These are phyloP conservation scores for Siniperca obscura DNA, from an alignment of 2,797 vertebrate species.

Conservation along the genomic window DNA sequence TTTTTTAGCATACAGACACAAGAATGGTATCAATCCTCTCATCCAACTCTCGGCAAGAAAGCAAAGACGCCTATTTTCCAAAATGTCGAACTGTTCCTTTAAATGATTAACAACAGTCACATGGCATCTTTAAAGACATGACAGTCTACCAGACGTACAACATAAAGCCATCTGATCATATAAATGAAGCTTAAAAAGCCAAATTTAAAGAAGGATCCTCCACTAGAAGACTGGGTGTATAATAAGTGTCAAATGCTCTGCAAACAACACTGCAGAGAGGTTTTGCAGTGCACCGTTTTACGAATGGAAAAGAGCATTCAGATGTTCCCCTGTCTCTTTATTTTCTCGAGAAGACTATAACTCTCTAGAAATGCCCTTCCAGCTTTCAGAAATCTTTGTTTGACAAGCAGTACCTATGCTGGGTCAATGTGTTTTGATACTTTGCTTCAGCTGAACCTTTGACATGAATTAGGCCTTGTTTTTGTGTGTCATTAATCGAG, in stretches of 20 bases:
- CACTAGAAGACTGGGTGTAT: slow-evolving; percentile 10
- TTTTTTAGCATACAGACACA: not conserved
- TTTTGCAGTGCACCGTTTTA: slow-evolving; percentile 29
- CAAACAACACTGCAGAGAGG: slow-evolving; percentile 15
- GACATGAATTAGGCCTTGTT: slow-evolving; percentile 62
- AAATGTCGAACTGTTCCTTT: not conserved
- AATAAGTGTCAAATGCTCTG: not conserved
- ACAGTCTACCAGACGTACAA: not conserved
- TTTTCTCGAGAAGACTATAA: slow-evolving; percentile 19
- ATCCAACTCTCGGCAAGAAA: slow-evolving; percentile 11
- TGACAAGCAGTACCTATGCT: slow-evolving; percentile 27
- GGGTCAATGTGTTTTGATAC: slow-evolving; percentile 57
- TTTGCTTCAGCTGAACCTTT: slow-evolving; percentile 52
- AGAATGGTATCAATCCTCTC: not conserved
- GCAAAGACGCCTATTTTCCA: not conserved
- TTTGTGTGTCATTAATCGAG: slow-evolving; percentile 52
- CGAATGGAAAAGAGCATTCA: slow-evolving; percentile 35
- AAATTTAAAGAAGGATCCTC: not conserved
- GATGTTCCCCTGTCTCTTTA: slow-evolving; percentile 22
- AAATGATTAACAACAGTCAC: not conserved
- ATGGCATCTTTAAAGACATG: not conserved
- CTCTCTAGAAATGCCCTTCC: slow-evolving; percentile 22
- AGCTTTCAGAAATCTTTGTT: slow-evolving; percentile 33
- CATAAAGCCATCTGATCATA: not conserved
- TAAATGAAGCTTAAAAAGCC: not conserved